Percentiles rank a stretch among this genome's conserved stretches.
These are phyloP conservation scores for Osedax frankpressi DNA, from an alignment of 2,888 invertebrate genomes.

Conservation along the genomic window DNA sequence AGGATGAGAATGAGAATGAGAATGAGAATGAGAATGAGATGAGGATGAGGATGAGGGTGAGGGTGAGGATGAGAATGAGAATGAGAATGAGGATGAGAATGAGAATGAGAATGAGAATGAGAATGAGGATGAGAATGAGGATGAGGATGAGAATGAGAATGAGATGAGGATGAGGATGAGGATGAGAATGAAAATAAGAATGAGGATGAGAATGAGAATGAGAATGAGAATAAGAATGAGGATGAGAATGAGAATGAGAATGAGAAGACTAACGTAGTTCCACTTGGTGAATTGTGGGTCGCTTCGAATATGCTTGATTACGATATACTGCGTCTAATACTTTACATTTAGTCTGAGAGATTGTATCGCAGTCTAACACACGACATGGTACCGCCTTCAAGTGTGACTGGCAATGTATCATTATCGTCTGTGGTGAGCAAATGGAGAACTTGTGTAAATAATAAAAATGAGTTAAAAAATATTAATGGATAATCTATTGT, in stretches of 20 bases:
- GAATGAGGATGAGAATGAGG: neutral
- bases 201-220: neutral
- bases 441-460: too few relatives aligned
- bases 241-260: too few relatives aligned
- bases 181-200: neutral
- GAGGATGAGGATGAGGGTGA: too few relatives aligned
- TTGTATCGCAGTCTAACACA: constrained; percentile 94
- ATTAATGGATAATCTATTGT: too few relatives aligned
- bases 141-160: too few relatives aligned
- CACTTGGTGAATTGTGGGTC: constrained; percentile 85
- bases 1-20: too few relatives aligned
- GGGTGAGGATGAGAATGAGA: neutral
- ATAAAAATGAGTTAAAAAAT: too few relatives aligned
- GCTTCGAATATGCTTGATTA: constrained; percentile 84
- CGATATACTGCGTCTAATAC: constrained; percentile 90
- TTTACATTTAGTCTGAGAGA: constrained; percentile 94
- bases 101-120: too few relatives aligned
- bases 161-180: too few relatives aligned
- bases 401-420: constrained; percentile 13
- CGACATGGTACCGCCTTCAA: constrained; percentile 81
- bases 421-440: neutral
- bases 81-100: too few relatives aligned
- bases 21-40: too few relatives aligned
- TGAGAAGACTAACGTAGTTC: constrained; percentile 59
- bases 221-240: too few relatives aligned